Base-by-base conservation (phyloP, 92 coral and sea anemone genomes). In the Siderastrea siderea region DNA sequence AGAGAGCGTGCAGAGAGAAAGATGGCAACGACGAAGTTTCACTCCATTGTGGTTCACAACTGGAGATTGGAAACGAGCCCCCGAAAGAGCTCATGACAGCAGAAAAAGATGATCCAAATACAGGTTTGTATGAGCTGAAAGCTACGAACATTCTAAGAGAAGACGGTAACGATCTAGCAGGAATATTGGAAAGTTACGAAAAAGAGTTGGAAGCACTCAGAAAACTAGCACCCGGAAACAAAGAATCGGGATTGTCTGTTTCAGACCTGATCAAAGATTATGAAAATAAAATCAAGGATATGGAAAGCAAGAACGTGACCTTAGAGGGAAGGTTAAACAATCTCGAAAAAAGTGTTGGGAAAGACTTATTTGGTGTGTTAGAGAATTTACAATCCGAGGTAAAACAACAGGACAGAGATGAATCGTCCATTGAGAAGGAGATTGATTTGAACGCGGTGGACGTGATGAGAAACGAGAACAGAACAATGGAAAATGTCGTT, bases 121-220 rank as follows among this genome's bases (percentile, higher is more conserved):
- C 38, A 26, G 38, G 38, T 26, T 26, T 26, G 0, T 26, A 26
- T 26, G 38, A 63, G 19, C 19, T 88, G 15, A 48, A 82, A 60
- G 82, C 88, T 47, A 65, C 9, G 26, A 47, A 17, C 48, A 45
- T 79, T 50, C 66, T 93, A 79, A 72, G 62, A 13, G 80, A 84
- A 5, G 91, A 88, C 9, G 79, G 89, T 49, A 77, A 47, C 44
- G 78, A 92, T 43, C 84, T 93, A 2, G 91, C 81, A 77, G 80
- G 81, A 15, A 83, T 93, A 38, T 68, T 93, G 48, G 57, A 71
- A 6, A 71, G 17, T 17, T 87, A 88, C 68, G 93, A 92, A 60
- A 84, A 58, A 26, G 93, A 91, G n/a, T 58, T 93, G n/a, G 85
- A 87, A 3, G 83, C 82, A 73, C 71, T 91, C 8, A 85, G 80